Percentiles rank a stretch among this genome's conserved stretches.
Evolutionary conservation across 2,113 vertebrate species (phyloP).

Genomic region (Australoheros scitulus): DNA sequence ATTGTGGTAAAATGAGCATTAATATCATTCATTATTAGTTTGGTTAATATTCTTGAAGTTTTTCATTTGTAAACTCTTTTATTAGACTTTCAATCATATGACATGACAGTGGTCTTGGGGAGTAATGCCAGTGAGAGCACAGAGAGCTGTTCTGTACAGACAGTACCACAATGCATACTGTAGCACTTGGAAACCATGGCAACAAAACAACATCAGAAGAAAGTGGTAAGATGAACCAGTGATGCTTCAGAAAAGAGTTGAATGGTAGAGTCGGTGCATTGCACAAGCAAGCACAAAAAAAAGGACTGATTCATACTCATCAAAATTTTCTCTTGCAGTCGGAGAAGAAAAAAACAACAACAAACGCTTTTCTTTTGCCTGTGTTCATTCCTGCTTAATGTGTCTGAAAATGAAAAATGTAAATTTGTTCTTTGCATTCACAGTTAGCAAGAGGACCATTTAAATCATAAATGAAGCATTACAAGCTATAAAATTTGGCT

Average conservation of each 20-base stretch:
- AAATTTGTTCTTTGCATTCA: conserved; percentile 13
- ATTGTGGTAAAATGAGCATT: neutral
- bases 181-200: conserved; percentile 82
- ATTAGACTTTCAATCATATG: conserved; percentile 14
- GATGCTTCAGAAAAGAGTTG: conserved; percentile 69
- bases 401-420: conserved; percentile 24
- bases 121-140: conserved; percentile 45
- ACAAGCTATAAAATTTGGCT: conserved; percentile 60
- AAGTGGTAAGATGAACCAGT: conserved; percentile 74
- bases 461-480: conserved; percentile 41
- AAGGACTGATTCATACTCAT: conserved; percentile 23
- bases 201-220: conserved; percentile 82
- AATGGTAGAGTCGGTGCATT: conserved; percentile 60
- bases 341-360: neutral
- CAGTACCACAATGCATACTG: conserved; percentile 71
- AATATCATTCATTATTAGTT: neutral
- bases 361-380: neutral
- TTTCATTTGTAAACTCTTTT: neutral
- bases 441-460: conserved; percentile 20
- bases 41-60: neutral
- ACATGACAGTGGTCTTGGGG: conserved; percentile 27
- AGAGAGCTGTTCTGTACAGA: conserved; percentile 58
- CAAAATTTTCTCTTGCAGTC: neutral
- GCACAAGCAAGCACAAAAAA: conserved; percentile 41
- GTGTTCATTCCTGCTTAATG: conserved; percentile 1